Evolutionary conservation across 2,113 vertebrate species (phyloP), one percentile per base, ranked within the genome.

Genomic region (Psittacara wagleri): DNA sequence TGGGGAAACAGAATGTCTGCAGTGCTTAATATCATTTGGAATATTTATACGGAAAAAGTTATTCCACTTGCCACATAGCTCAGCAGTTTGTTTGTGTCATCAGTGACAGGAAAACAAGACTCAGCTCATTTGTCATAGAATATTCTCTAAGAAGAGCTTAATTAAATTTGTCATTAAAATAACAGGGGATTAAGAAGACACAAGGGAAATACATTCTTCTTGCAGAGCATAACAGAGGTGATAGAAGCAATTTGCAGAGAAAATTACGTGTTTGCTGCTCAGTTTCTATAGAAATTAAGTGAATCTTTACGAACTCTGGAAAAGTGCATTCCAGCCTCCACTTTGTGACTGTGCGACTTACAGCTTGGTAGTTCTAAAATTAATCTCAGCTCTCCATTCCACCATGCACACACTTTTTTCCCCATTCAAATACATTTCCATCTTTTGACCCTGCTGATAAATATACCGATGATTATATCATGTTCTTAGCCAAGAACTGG

Each of bases 161-260:
- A 97, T 96, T 96, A 94, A 93, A 95, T 95, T 93, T 93, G 54
- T 93, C 92, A 95, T 81, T 88, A 90, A 96, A 94, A 94, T 91
- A 96, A 88, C 66, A 87, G 84, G 76, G 83, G 83, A 92, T 91
- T 93, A 73, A 93, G 90, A 92, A 92, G 80, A 52, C 73, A 57
- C 22, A 39, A 72, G 86, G 92, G 95, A 89, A 94, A 97, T 69
- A 44, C 51, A 22, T 52, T 62, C 43, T 83, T 94, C 76, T 88
- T 48, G 83, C 76, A 84, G 83, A 94, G 86, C 64, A 25, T 77
- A 86, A 78, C 51, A 70, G 92, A 79, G 81, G 86, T 92, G 77
- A 90, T 83, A 76, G 86, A 95, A 95, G 90, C 69, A 89, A 84
- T 94, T 77, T 88, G 63, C 76, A 92, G 95, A 73, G 90, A 95